phyloP scores from a whole-genome alignment of 2,113 vertebrate genomes.

The Polypterus senegalus region DNA sequence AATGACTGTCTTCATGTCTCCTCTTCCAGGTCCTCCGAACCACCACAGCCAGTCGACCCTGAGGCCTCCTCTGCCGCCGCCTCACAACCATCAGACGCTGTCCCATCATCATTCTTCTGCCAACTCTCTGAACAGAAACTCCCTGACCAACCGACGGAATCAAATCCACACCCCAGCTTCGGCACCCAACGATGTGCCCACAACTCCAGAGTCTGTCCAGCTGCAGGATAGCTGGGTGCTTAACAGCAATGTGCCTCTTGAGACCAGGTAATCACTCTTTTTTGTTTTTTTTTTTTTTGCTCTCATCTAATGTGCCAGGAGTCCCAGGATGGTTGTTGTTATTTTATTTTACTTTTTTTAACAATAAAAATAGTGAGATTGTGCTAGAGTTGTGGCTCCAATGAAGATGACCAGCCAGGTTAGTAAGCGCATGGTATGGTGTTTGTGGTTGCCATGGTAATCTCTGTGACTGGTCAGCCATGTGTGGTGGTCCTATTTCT shows the following conservation, averaged over 20 bases:
- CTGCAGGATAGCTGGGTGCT: conserved; percentile 99
- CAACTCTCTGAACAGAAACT: conserved; percentile 96
- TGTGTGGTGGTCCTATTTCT: too few species aligned
- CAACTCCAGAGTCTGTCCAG: conserved; percentile 92
- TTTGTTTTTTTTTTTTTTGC: conserved; percentile 8
- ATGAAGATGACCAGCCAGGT: too few species aligned
- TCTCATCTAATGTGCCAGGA: conserved; percentile 4
- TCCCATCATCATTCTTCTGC: conserved; percentile 89
- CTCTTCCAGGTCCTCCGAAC: conserved; percentile 73
- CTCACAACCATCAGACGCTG: conserved; percentile 89
- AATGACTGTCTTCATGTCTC: conserved; percentile 16
- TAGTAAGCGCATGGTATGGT: too few species aligned
- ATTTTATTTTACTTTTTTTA: too few species aligned
- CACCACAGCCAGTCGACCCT: conserved; percentile 92
- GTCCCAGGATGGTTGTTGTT: conserved; percentile 47
- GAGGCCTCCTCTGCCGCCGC: conserved; percentile 86
- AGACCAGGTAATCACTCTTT: conserved; percentile 71
- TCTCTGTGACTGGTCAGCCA: too few species aligned
- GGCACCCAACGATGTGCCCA: conserved; percentile 78
- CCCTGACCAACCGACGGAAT: conserved; percentile 78
- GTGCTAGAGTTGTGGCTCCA: too few species aligned
- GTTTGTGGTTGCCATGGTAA: too few species aligned
- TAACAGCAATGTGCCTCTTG: conserved; percentile 92
- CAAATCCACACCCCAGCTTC: conserved; percentile 77
- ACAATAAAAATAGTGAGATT: too few species aligned